phyloP scores from a whole-genome alignment of 1,140 invertebrate species.

The Elymnias hypermnestra region DNA sequence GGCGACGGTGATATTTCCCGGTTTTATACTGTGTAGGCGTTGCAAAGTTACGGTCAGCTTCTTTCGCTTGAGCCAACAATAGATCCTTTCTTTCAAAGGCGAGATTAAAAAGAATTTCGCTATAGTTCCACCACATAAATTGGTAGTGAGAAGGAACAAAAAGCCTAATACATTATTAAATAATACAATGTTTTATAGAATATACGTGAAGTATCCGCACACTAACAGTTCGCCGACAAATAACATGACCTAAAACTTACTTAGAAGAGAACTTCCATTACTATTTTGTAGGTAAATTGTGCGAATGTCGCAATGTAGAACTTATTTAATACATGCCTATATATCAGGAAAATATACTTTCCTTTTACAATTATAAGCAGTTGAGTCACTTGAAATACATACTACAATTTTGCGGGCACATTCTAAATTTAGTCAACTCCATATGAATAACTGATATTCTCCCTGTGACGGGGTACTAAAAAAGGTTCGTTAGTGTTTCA shows the following conservation, averaged over 20 bases:
- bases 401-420: neutral
- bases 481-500: slow-evolving; percentile 38
- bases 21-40: neutral
- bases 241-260: too few relatives aligned
- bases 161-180: too few relatives aligned
- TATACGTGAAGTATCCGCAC: too few relatives aligned
- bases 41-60: neutral
- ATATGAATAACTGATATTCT: slow-evolving; percentile 9
- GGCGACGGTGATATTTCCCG: neutral
- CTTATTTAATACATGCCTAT: too few relatives aligned
- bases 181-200: too few relatives aligned
- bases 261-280: too few relatives aligned
- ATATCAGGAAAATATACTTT: too few relatives aligned
- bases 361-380: too few relatives aligned
- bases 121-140: neutral
- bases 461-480: slow-evolving; percentile 6
- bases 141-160: neutral
- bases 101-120: too few relatives aligned
- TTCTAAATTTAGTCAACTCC: slow-evolving; percentile 13
- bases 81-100: neutral
- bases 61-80: neutral
- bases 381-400: neutral
- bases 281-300: too few relatives aligned
- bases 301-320: too few relatives aligned
- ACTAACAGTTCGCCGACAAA: too few relatives aligned